A percentile compares a stretch with the other conserved stretches of the same genome.
Conservation (phyloP, 1,140 invertebrate genomes). For the Drosophila eugracilis region DNA sequence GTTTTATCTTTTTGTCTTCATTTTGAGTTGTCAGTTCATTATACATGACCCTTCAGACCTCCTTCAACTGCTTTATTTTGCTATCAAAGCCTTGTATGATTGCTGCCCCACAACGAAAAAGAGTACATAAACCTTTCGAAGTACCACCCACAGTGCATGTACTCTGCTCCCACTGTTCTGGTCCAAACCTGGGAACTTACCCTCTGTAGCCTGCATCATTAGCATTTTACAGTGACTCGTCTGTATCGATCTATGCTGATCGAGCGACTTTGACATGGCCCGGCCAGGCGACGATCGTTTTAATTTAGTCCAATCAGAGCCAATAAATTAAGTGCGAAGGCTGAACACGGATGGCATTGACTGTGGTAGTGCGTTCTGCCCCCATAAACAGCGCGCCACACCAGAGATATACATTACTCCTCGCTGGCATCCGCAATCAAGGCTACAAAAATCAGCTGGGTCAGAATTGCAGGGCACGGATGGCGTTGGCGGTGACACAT, state of each 20-base stretch:
- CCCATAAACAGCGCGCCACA: conserved; percentile 58
- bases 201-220: conserved; percentile 28
- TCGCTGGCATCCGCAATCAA: conserved; percentile 23
- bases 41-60: too few relatives aligned
- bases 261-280: conserved; percentile 20
- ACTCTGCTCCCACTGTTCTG: too few relatives aligned
- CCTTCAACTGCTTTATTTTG: too few relatives aligned
- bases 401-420: conserved; percentile 3
- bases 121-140: too few relatives aligned
- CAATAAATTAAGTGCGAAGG: conserved; percentile 78
- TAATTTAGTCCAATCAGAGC: conserved; percentile 76
- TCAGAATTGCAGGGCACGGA: conserved; percentile 48
- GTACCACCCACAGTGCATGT: too few relatives aligned
- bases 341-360: conserved; percentile 51
- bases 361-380: conserved; percentile 67
- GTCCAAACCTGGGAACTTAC: too few relatives aligned
- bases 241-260: conserved; percentile 50
- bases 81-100: too few relatives aligned
- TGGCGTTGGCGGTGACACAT: conserved; percentile 62
- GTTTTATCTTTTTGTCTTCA: background rate
- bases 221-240: conserved; percentile 40
- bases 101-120: too few relatives aligned
- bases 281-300: conserved; percentile 39
- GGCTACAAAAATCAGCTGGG: conserved; percentile 64
- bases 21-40: too few relatives aligned